Conservation (phyloP, 1,140 invertebrate genomes). For the Cryptotermes secundus region DNA sequence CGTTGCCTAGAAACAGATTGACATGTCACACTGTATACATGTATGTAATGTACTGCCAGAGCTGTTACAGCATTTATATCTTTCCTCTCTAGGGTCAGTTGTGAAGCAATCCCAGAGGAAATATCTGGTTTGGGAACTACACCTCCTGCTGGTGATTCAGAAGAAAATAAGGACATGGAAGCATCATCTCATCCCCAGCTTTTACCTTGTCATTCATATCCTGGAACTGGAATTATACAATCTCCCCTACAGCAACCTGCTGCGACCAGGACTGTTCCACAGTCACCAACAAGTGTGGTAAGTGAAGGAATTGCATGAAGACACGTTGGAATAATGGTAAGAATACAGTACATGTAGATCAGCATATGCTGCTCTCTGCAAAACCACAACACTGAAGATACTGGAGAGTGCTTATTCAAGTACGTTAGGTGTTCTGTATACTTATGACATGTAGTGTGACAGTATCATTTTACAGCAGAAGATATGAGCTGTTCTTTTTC, state of each 20-base stretch:
- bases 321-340: too few species aligned
- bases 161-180: constrained; percentile 30
- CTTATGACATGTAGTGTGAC: too few species aligned
- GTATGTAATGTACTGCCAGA: background rate
- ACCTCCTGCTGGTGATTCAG: constrained; percentile 53
- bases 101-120: constrained; percentile 88
- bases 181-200: constrained; percentile 42
- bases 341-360: too few species aligned
- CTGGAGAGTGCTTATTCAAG: too few species aligned
- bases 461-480: too few species aligned
- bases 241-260: background rate
- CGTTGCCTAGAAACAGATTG: too few species aligned
- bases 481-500: too few species aligned
- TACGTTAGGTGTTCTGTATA: too few species aligned
- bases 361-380: too few species aligned
- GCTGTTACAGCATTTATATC: background rate
- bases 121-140: constrained; percentile 59
- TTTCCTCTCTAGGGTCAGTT: constrained; percentile 62
- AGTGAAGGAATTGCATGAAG: background rate
- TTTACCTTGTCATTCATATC: constrained; percentile 45
- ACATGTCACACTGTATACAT: too few species aligned
- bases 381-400: too few species aligned
- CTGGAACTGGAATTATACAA: constrained; percentile 25
- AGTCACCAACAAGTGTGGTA: constrained; percentile 40
- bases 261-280: constrained; percentile 42